Conservation (phyloP, 2,113 vertebrate genomes). For the Micronisus gabar region DNA sequence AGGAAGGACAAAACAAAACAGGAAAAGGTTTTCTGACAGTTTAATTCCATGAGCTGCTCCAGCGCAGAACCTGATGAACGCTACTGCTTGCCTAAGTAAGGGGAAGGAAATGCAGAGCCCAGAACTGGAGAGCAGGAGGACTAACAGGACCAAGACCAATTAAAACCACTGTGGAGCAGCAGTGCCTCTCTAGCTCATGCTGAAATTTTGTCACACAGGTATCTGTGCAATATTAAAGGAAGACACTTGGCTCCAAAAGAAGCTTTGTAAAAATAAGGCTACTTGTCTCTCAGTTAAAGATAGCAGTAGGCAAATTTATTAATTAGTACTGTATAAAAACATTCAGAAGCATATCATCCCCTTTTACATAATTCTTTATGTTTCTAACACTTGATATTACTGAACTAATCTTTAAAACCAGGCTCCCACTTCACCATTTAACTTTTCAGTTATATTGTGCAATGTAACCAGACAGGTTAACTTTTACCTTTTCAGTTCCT, state of each 20-base stretch:
- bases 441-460: neutral
- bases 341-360: neutral
- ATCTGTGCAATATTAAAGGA: neutral
- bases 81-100: fast-evolving
- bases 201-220: neutral
- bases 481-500: neutral
- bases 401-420: neutral
- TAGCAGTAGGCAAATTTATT: neutral
- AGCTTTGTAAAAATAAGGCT: neutral
- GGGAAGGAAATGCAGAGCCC: neutral
- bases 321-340: neutral
- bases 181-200: fast-evolving
- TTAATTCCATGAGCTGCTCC: neutral
- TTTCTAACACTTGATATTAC: neutral
- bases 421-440: neutral
- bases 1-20: neutral
- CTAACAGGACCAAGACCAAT: neutral
- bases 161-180: neutral
- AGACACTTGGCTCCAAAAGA: neutral
- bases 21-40: neutral
- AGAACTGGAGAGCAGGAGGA: neutral
- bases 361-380: neutral
- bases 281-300: neutral
- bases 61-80: neutral
- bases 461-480: neutral